Percentiles rank a stretch among this genome's conserved stretches.
Conservation (phyloP, 2,113 vertebrate species). For the Apteryx owenii region DNA sequence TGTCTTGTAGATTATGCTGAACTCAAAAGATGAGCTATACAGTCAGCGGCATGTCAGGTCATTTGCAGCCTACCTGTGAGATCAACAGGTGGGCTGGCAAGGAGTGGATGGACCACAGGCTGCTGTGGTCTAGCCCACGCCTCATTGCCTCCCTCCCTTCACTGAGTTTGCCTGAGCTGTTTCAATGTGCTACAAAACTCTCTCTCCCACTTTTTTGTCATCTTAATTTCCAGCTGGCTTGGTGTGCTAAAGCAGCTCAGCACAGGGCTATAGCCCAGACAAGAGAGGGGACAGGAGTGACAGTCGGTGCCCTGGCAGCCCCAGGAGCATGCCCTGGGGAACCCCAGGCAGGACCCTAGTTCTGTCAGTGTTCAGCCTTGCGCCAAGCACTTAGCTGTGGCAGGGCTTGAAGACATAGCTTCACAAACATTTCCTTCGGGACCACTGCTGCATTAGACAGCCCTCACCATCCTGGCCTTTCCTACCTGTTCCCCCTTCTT, state of each 20-base stretch:
- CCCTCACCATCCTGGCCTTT: neutral
- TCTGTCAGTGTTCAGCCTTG: neutral
- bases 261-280: neutral
- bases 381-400: neutral
- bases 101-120: neutral
- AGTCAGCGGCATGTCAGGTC: neutral
- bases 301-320: neutral
- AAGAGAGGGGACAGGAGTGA: neutral
- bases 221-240: neutral
- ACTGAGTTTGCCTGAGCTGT: neutral
- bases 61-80: neutral
- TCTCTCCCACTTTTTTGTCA: neutral
- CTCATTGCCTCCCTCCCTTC: neutral
- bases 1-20: neutral
- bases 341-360: neutral
- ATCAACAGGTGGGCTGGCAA: rapidly evolving
- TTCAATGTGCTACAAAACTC: neutral
- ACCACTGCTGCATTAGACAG: neutral
- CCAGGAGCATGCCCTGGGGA: no score
- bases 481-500: neutral
- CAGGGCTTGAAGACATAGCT: neutral
- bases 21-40: neutral
- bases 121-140: neutral
- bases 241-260: no score
- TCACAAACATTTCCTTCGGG: neutral